A percentile compares a stretch with the other conserved stretches of the same genome.
Conservation (phyloP, 2,888 invertebrate species). For the Branchipolynoe longqiensis region DNA sequence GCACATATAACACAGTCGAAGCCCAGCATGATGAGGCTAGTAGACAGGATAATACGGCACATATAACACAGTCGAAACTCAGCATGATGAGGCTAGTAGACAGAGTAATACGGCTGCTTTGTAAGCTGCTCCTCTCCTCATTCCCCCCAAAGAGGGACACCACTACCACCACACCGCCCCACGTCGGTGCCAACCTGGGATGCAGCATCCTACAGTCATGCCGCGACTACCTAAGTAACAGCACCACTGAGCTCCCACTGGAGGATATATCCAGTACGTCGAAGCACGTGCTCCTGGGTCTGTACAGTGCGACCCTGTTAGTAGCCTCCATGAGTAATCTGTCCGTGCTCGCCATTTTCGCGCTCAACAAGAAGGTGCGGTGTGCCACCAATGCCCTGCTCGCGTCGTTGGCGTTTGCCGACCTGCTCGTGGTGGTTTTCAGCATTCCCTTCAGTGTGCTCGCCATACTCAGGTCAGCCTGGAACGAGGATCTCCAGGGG, state of each 20-base stretch:
- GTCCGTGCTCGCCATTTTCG: slow-evolving; percentile 70
- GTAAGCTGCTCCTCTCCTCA: background rate
- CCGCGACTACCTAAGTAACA: background rate
- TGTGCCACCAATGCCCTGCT: slow-evolving; percentile 73
- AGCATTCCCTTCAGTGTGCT: slow-evolving; percentile 71
- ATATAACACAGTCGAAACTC: too few relatives aligned
- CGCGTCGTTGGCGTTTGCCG: slow-evolving; percentile 72
- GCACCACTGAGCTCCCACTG: background rate
- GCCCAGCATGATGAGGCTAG: too few relatives aligned
- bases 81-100: background rate
- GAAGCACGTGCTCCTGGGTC: slow-evolving; percentile 4
- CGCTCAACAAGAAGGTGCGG: slow-evolving; percentile 71
- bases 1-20: too few relatives aligned
- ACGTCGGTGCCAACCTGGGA: background rate
- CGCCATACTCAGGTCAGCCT: slow-evolving; percentile 64
- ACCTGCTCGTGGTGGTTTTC: slow-evolving; percentile 70
- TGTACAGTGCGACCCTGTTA: slow-evolving; percentile 66
- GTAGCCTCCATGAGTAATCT: slow-evolving; percentile 70
- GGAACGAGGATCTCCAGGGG: slow-evolving; percentile 61
- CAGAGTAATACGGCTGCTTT: background rate
- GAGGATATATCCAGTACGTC: background rate
- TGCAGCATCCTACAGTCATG: slow-evolving; percentile 1
- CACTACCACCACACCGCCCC: background rate
- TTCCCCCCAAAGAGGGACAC: background rate
- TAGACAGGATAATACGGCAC: too few relatives aligned